A percentile compares a stretch with the other conserved stretches of the same genome.
Evolutionary conservation across 2,888 invertebrate genomes (phyloP).

Genomic region (Volucella zonaria): DNA sequence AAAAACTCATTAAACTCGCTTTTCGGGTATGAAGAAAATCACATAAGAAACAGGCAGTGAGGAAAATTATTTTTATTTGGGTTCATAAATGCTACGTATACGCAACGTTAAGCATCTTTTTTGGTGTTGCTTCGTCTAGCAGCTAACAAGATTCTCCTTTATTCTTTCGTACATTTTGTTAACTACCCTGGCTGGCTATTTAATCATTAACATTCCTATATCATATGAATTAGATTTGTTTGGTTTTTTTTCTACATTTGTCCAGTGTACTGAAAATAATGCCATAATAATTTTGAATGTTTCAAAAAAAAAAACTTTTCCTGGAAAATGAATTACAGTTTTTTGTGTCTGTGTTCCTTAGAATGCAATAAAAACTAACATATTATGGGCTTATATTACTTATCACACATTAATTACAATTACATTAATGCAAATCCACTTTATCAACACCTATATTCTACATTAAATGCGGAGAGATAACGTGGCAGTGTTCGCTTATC

Average conservation of each 20-base stretch:
- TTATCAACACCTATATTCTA: no score
- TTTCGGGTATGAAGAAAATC: conserved; percentile 3
- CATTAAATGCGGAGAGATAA: no score
- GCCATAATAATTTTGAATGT: no score
- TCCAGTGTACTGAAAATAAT: no score
- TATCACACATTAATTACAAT: no score
- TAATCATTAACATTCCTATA: conserved; percentile 6
- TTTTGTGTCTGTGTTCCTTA: no score
- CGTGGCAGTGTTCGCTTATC: no score
- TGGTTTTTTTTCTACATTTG: neutral
- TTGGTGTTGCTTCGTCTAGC: conserved; percentile 6
- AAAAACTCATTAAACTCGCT: conserved; percentile 9
- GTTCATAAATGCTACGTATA: conserved; percentile 25
- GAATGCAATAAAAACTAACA: no score
- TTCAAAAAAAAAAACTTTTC: no score
- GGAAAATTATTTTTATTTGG: neutral
- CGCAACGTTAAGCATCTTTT: conserved; percentile 17
- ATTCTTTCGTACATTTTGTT: neutral
- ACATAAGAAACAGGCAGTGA: conserved; percentile 13
- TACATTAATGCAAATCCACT: no score
- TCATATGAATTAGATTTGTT: neutral
- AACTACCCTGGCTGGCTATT: neutral
- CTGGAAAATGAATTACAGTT: no score
- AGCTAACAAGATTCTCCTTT: conserved; percentile 12
- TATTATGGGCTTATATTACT: no score